A percentile compares a stretch with the other conserved stretches of the same genome.
Conservation (phyloP, 2,113 vertebrate genomes). For the Silurus meridionalis region DNA sequence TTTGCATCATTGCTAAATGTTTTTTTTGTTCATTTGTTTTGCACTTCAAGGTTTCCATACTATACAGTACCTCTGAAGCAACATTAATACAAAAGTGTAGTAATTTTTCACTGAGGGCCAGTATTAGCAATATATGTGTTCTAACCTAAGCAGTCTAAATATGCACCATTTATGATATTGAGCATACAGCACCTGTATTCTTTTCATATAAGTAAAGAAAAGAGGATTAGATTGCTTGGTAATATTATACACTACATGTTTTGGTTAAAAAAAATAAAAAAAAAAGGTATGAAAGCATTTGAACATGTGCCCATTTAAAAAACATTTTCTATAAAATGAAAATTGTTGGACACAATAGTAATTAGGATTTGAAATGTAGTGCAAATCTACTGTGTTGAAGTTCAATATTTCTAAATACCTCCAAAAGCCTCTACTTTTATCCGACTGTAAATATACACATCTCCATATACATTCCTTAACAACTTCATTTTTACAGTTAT, state of each 20-base stretch:
- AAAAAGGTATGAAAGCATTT: slow-evolving; percentile 30
- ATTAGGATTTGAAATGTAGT: slow-evolving; percentile 45
- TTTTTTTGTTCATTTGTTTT: not conserved
- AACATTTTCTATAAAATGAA: slow-evolving; percentile 64
- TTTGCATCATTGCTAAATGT: not conserved
- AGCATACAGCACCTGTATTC: slow-evolving; percentile 31
- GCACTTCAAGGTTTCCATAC: slow-evolving; percentile 13
- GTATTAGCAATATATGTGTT: slow-evolving; percentile 23
- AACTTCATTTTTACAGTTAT: slow-evolving; percentile 29
- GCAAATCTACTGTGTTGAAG: slow-evolving; percentile 50
- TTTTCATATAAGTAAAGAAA: slow-evolving; percentile 32
- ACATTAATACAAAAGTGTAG: slow-evolving; percentile 40
- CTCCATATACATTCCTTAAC: slow-evolving; percentile 34
- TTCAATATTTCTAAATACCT: slow-evolving; percentile 31
- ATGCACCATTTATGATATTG: slow-evolving; percentile 27
- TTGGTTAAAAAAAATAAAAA: slow-evolving; percentile 14
- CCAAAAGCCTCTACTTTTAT: slow-evolving; percentile 15
- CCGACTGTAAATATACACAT: not conserved
- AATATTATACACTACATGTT: slow-evolving; percentile 10
- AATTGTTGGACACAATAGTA: slow-evolving; percentile 63
- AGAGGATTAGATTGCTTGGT: slow-evolving; percentile 13
- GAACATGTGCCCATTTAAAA: slow-evolving; percentile 22
- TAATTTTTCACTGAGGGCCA: slow-evolving; percentile 19
- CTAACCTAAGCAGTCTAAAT: slow-evolving; percentile 21
- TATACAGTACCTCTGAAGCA: slow-evolving; percentile 27